A percentile compares a stretch with the other conserved stretches of the same genome.
Evolutionary conservation across 1,140 invertebrate species (phyloP).

Genomic region (Doryteuthis pealeii): DNA sequence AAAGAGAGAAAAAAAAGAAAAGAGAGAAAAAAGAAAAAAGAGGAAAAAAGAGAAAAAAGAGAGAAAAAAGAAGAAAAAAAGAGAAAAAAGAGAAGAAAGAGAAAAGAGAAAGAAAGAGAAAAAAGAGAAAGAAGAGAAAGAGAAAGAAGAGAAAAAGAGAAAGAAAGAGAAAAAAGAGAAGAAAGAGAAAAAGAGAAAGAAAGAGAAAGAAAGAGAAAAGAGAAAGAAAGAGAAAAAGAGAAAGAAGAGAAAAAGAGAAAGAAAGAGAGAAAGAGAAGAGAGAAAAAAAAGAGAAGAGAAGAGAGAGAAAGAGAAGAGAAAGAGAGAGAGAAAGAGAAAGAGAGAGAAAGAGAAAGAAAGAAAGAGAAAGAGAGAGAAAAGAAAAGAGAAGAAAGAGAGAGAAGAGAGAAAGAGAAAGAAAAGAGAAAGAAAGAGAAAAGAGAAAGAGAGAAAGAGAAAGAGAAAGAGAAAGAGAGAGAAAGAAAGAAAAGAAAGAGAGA

Average conservation of each 20-base stretch:
- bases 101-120: neutral
- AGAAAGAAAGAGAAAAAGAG: neutral
- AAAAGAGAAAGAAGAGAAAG: neutral
- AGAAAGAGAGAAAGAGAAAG: neutral
- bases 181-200: neutral
- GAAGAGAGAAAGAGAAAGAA: neutral
- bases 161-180: neutral
- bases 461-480: constrained; percentile 17
- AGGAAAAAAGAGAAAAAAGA: constrained; percentile 11
- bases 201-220: neutral
- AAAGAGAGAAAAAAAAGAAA: constrained; percentile 8
- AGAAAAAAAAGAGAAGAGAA: neutral
- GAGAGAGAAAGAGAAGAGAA: neutral
- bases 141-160: neutral
- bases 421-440: neutral
- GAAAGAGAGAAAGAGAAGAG: constrained; percentile 6
- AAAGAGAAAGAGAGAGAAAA: too few species aligned
- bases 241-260: neutral
- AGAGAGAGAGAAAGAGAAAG: neutral
- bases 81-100: neutral
- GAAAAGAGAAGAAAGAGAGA: too few species aligned
- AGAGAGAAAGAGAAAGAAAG: neutral
- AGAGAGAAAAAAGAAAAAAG: neutral
- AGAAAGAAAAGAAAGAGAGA: neutral
- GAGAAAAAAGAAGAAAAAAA: neutral